Evolutionary conservation across 2,797 vertebrate genomes (phyloP).

Genomic region (Coregonus sp.): DNA sequence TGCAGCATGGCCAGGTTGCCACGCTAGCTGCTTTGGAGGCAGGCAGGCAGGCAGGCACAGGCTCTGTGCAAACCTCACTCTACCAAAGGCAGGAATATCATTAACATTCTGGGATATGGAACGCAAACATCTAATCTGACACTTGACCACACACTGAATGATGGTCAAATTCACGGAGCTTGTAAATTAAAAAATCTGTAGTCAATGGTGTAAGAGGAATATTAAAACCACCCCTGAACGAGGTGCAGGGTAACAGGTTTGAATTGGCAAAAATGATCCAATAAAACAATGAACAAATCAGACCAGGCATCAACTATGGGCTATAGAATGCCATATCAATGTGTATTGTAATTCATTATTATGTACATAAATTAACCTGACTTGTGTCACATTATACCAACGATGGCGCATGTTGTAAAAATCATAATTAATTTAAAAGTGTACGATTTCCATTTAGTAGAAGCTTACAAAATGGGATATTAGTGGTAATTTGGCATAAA

Average conservation of each 20-base stretch:
- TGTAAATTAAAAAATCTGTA: slow-evolving; percentile 6
- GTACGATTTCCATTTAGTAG: slow-evolving; percentile 51
- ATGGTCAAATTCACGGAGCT: slow-evolving; percentile 56
- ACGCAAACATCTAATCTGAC: slow-evolving; percentile 43
- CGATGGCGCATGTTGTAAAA: slow-evolving; percentile 9
- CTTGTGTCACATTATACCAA: slow-evolving; percentile 35
- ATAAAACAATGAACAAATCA: slow-evolving; percentile 9
- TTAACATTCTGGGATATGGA: slow-evolving; percentile 71
- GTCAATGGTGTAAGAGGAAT: not conserved
- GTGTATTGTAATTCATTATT: not conserved
- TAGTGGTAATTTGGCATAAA: slow-evolving; percentile 46
- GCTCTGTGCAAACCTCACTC: slow-evolving; percentile 65
- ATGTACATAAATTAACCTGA: slow-evolving; percentile 51
- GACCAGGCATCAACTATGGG: slow-evolving; percentile 29
- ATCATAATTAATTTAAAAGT: slow-evolving; percentile 46
- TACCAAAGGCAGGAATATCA: slow-evolving; percentile 66
- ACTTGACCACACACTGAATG: slow-evolving; percentile 45
- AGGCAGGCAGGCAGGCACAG: slow-evolving; percentile 41
- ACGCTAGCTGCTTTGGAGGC: slow-evolving; percentile 53
- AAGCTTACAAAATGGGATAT: slow-evolving; percentile 53
- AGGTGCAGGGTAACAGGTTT: not conserved
- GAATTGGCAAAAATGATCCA: not conserved
- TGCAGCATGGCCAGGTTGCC: slow-evolving; percentile 68
- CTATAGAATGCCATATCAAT: too few species aligned
- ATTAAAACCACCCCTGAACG: not conserved